These are phyloP conservation scores for Echinops telfairi DNA, from an alignment of 2,113 vertebrate genomes.

Conservation along the genomic window DNA sequence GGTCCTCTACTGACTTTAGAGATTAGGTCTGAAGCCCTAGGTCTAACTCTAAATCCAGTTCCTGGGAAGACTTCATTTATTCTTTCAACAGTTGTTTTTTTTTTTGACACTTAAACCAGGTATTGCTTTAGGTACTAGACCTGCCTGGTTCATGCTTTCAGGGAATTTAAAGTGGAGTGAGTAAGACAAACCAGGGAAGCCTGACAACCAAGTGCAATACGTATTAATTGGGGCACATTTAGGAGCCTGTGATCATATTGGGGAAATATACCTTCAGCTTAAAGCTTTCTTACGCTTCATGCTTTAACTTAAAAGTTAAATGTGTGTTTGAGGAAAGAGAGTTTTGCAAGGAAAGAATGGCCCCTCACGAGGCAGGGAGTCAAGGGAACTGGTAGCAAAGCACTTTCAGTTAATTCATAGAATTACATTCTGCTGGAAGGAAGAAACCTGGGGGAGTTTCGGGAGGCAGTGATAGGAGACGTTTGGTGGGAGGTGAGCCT, in stretches of 20 bases:
- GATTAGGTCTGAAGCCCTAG: too few species aligned
- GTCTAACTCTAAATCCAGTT: too few species aligned
- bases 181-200: not conserved
- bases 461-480: not conserved
- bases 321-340: not conserved
- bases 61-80: too few species aligned
- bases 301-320: not conserved
- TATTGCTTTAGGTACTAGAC: not conserved
- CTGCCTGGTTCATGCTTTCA: not conserved
- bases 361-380: not conserved
- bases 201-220: not conserved
- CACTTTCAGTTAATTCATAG: not conserved
- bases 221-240: not conserved
- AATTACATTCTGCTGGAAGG: not conserved
- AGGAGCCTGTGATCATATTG: not conserved
- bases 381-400: fast-evolving
- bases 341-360: not conserved
- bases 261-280: not conserved
- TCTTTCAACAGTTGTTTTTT: not conserved
- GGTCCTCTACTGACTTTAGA: not conserved
- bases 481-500: too few species aligned
- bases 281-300: not conserved
- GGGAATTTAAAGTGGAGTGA: not conserved
- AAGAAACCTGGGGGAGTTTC: not conserved
- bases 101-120: not conserved